A percentile compares a stretch with the other conserved stretches of the same genome.
Evolutionary conservation across 2,113 vertebrate genomes (phyloP).

Genomic region (Aspiorhynchus laticeps): DNA sequence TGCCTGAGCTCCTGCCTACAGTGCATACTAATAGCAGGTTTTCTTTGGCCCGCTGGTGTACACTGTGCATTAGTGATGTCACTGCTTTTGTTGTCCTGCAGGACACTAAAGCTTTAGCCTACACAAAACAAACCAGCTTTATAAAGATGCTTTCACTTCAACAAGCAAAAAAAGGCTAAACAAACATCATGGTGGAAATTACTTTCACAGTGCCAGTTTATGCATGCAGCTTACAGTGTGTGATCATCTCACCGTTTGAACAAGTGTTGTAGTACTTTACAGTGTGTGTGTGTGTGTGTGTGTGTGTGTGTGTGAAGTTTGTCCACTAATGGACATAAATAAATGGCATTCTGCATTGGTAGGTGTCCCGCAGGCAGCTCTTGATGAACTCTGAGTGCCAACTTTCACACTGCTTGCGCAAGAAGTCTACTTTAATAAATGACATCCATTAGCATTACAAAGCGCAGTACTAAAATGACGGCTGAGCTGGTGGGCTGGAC

Average conservation of each 20-base stretch:
- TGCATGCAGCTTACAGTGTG: not conserved
- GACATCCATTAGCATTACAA: conserved; percentile 79
- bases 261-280: not conserved
- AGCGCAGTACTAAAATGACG: conserved; percentile 62
- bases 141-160: not conserved
- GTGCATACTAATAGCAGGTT: conserved; percentile 66
- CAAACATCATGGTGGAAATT: not conserved
- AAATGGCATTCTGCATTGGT: conserved; percentile 58
- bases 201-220: not conserved
- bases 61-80: conserved; percentile 54
- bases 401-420: conserved; percentile 76
- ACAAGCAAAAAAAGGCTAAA: not conserved
- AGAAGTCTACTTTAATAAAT: conserved; percentile 69
- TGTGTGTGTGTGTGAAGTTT: conserved; percentile 11
- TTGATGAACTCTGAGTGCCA: conserved; percentile 68
- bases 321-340: conserved; percentile 49
- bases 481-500: conserved; percentile 54
- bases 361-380: conserved; percentile 57
- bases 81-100: conserved; percentile 42
- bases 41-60: conserved; percentile 56
- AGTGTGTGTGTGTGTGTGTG: not conserved
- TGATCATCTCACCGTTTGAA: not conserved
- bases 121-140: not conserved
- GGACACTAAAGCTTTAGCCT: conserved; percentile 9
- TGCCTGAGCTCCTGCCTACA: conserved; percentile 14